Conservation (phyloP, 2,797 vertebrate genomes). For the Cyclura pinguis region DNA sequence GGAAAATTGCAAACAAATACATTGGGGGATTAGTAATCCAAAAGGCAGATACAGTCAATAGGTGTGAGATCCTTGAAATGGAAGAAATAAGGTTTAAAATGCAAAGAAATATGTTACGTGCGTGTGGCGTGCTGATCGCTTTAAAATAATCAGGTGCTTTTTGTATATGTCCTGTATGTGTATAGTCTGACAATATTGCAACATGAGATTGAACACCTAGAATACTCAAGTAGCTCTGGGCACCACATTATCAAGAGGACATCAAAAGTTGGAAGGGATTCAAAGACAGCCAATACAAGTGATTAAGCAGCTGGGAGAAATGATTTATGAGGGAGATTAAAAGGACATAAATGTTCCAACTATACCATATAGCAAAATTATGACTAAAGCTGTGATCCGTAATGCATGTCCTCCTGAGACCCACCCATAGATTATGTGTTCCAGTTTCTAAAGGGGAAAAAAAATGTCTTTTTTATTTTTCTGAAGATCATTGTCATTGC, state of each 20-base stretch:
- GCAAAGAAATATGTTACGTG: background rate
- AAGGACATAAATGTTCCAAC: slow-evolving; percentile 39
- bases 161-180: slow-evolving; percentile 5
- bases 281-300: slow-evolving; percentile 49
- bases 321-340: slow-evolving; percentile 53
- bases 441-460: background rate
- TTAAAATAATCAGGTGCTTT: slow-evolving; percentile 19
- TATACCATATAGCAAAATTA: slow-evolving; percentile 46
- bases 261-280: slow-evolving; percentile 48
- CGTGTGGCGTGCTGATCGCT: background rate
- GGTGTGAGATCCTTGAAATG: slow-evolving; percentile 20
- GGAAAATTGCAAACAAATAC: slow-evolving; percentile 19
- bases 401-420: slow-evolving; percentile 36
- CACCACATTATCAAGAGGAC: slow-evolving; percentile 42
- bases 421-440: slow-evolving; percentile 24
- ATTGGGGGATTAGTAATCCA: slow-evolving; percentile 32
- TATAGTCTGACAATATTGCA: slow-evolving; percentile 5
- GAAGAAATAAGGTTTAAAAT: slow-evolving; percentile 10
- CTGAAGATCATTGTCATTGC: background rate
- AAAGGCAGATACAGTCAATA: slow-evolving; percentile 38
- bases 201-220: slow-evolving; percentile 23
- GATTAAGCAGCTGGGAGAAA: slow-evolving; percentile 44
- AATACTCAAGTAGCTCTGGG: slow-evolving; percentile 31
- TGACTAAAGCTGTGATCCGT: slow-evolving; percentile 35
- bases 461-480: background rate